Conservation (phyloP, 1,140 invertebrate species). For the Pseudomyrmex cubaensis region DNA sequence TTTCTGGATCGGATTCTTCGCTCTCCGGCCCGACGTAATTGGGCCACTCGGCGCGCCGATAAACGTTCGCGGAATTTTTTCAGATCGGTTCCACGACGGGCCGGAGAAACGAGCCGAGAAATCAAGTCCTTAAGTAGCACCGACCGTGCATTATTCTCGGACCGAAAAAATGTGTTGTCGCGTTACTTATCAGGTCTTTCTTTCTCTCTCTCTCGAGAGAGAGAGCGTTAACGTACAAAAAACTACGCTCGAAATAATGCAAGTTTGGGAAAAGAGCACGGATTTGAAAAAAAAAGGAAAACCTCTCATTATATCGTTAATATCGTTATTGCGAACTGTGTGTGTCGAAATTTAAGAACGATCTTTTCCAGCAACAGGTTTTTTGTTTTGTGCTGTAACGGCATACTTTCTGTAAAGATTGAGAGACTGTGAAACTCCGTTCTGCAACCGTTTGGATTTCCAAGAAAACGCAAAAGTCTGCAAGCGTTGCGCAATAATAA, state of each 20-base stretch:
- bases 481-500: conserved; percentile 16
- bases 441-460: not conserved
- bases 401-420: too few species aligned
- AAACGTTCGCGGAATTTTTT: conserved; percentile 55
- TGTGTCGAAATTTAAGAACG: too few species aligned
- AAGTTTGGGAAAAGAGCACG: too few species aligned
- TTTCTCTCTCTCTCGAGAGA: too few species aligned
- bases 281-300: too few species aligned
- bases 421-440: not conserved
- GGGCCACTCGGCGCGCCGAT: conserved; percentile 39
- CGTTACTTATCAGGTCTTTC: not conserved
- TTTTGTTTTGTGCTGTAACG: too few species aligned
- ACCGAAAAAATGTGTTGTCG: not conserved
- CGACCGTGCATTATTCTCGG: not conserved
- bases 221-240: too few species aligned
- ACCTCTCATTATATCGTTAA: too few species aligned
- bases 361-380: too few species aligned
- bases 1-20: conserved; percentile 24
- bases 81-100: conserved; percentile 40
- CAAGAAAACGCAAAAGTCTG: not conserved
- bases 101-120: conserved; percentile 30
- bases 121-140: conserved; percentile 34
- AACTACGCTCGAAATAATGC: too few species aligned
- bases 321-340: too few species aligned
- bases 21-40: conserved; percentile 3